Evolutionary conservation across 1,140 invertebrate species (phyloP), one percentile per base, ranked within the genome.

Genomic region (Trinorchestia longiramus): DNA sequence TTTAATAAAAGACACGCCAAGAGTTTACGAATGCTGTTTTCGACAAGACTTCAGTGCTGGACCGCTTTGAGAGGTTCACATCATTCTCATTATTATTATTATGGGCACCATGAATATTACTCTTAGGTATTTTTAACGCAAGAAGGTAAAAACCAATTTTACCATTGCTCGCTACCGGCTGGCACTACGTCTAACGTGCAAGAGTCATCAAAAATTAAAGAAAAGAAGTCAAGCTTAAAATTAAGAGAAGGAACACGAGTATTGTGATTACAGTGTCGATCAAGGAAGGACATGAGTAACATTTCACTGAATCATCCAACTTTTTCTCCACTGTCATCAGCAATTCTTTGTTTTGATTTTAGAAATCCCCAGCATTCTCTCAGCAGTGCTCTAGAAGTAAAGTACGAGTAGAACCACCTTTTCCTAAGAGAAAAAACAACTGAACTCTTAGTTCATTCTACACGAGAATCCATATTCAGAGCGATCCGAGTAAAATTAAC

Each of bases 161-260:
- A 90, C 88, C 43, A n/a, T 47, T 94, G 92, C 92, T 94, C 92
- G 43, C 92, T 94, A 94, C 44, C n/a, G n/a, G n/a, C 44, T 45
- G 44, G 40, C 92, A 94, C 92, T 94, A 94, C 92, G 43, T 43
- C 92, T 94, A 94, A 45, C 92, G 92, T 94, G 92, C 92, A 94
- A 92, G 92, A 94, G 41, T 43, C 92, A 45, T 47, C 41, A 8
- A 8, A 94, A 94, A 43, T 90, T 43, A 94, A 94, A 28, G 47
- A 45, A 94, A 17, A 43, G 8, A 45, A 11, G 41, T 94, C 92
- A 94, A 47, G 92, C 92, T 94, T 94, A 94, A 94, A 94, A 94
- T n/a, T 94, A 94, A n/a, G 92, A 94, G 92, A 94, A 94, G 40
- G 44, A 94, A 45, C 44, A 44, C 17, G 92, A 94, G 92, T 94